Conservation (phyloP, 2,888 invertebrate genomes). For the Ormyrus pomaceus region DNA sequence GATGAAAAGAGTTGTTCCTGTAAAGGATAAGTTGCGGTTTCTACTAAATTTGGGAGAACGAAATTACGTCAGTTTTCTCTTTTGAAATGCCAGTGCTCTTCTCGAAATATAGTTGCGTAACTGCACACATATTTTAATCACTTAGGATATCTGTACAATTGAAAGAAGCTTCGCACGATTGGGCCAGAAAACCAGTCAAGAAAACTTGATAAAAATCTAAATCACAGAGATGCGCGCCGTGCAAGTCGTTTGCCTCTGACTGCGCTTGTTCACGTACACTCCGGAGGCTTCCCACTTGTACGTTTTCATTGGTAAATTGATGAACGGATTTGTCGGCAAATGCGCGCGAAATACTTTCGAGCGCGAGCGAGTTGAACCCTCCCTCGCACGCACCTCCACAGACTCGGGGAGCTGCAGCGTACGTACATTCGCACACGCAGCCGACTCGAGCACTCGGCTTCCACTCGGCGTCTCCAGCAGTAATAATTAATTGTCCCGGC, state of each 20-base stretch:
- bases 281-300: constrained; percentile 50
- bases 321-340: constrained; percentile 40
- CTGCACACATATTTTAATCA: no score
- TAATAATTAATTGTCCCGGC: constrained; percentile 56
- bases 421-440: background rate
- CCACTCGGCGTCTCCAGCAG: constrained; percentile 36
- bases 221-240: background rate
- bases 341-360: constrained; percentile 50
- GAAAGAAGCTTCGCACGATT: no score
- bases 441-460: constrained; percentile 12
- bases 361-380: constrained; percentile 13
- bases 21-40: no score
- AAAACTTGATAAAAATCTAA: background rate
- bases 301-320: constrained; percentile 54
- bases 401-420: no score
- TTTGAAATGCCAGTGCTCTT: no score
- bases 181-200: no score
- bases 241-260: background rate
- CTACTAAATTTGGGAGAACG: no score
- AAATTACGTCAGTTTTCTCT: no score
- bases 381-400: background rate
- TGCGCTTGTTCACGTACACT: background rate
- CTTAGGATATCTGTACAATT: no score
- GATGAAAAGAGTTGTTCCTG: no score
- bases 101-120: no score